These are phyloP conservation scores for Drosophila arawakana DNA, from an alignment of 1,140 invertebrate species.

Conservation along the genomic window DNA sequence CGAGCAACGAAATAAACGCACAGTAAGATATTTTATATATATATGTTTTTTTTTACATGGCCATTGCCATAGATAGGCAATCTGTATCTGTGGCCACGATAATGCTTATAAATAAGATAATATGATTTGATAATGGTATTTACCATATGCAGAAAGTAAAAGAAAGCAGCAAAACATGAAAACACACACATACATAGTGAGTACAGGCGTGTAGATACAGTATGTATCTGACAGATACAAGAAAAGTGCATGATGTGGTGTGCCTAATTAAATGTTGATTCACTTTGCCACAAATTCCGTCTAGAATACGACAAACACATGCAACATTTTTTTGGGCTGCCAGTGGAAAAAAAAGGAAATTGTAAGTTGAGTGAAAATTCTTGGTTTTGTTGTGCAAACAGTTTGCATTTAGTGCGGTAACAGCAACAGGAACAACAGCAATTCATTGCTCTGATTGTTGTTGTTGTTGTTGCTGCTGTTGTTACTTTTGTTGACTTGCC, in stretches of 20 bases:
- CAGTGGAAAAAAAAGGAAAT: neutral
- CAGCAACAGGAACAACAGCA: slow-evolving; percentile 28
- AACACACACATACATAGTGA: neutral
- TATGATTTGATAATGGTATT: slow-evolving; percentile 84
- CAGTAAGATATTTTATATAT: slow-evolving; percentile 69
- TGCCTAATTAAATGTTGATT: slow-evolving; percentile 43
- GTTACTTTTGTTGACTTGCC: slow-evolving; percentile 64
- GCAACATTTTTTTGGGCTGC: slow-evolving; percentile 18
- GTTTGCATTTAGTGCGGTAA: slow-evolving; percentile 69
- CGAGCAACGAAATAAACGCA: slow-evolving; percentile 76
- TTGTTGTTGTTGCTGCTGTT: slow-evolving; percentile 28
- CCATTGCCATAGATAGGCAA: slow-evolving; percentile 82
- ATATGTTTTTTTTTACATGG: slow-evolving; percentile 64
- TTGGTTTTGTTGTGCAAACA: slow-evolving; percentile 61
- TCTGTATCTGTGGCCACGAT: slow-evolving; percentile 81
- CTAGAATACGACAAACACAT: slow-evolving; percentile 15
- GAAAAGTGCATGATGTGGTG: slow-evolving; percentile 37
- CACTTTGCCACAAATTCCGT: slow-evolving; percentile 39
- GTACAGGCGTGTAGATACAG: neutral
- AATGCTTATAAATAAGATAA: slow-evolving; percentile 84
- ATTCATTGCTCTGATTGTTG: slow-evolving; percentile 53
- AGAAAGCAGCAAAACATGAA: slow-evolving; percentile 39
- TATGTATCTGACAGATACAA: slow-evolving; percentile 18
- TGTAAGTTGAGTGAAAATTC: neutral
- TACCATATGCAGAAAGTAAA: slow-evolving; percentile 82